phyloP scores from a whole-genome alignment of 2,797 vertebrate species.

The Trachurus trachurus region DNA sequence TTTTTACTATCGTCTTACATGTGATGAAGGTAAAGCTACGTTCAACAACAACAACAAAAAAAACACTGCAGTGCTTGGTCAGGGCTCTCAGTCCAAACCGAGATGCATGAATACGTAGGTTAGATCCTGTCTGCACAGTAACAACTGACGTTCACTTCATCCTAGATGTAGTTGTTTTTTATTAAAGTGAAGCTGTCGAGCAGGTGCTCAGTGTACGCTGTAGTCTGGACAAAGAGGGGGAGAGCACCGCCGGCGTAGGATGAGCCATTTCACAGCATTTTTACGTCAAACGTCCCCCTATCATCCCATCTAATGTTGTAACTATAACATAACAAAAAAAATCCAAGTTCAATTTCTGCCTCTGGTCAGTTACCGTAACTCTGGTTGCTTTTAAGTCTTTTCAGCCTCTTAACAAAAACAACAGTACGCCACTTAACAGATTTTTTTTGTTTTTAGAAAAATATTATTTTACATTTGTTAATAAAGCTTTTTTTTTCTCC shows the following conservation, averaged over 20 bases:
- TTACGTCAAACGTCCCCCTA: constrained; percentile 3
- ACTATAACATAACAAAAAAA: neutral
- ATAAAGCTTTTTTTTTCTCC: constrained; percentile 48
- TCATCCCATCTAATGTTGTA: neutral
- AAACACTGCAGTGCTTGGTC: constrained; percentile 14
- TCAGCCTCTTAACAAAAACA: neutral
- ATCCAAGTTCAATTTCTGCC: neutral
- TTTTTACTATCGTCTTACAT: neutral
- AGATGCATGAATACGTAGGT: constrained; percentile 27
- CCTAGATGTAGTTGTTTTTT: neutral
- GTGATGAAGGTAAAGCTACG: constrained; percentile 22
- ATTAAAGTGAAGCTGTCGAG: neutral
- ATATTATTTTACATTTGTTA: constrained; percentile 44
- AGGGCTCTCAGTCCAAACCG: constrained; percentile 18
- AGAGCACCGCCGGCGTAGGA: constrained; percentile 22
- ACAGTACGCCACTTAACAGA: neutral
- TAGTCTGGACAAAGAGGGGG: constrained; percentile 25
- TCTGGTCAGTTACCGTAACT: neutral
- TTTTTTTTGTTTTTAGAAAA: constrained; percentile 22
- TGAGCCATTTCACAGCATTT: constrained; percentile 58
- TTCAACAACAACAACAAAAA: neutral
- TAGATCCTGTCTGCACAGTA: constrained; percentile 12
- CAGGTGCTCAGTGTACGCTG: constrained; percentile 9
- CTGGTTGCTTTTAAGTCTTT: neutral
- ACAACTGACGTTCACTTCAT: constrained; percentile 8